Evolutionary conservation across 2,797 vertebrate genomes (phyloP), one percentile per base, ranked within the genome.

Genomic region (Taenioides sp.): DNA sequence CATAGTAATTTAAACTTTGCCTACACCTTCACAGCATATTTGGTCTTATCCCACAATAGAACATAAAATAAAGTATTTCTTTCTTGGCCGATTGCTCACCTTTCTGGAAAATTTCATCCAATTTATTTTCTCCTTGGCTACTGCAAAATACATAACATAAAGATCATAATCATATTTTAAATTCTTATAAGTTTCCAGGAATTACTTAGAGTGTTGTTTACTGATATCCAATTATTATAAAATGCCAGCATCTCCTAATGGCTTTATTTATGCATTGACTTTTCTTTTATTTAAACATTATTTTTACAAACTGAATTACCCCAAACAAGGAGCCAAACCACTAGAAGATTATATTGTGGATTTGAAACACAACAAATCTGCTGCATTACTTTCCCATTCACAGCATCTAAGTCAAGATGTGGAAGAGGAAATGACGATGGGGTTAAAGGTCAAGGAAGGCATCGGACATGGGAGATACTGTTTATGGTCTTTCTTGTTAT

Each of bases 391-490:
- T 83, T 78, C 77, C 76, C 67, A 91, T 81, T 88, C 87, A 85
- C 69, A 85, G 80, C 62, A 69, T 76, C 72, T 85, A 83, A 88
- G 50, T 86, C 79, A 86, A 87, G 64, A 64, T 50, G 67, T 18
- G 71, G 70, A 75, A 81, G 67, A 69, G 76, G 77, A 88, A 84
- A 50, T 37, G 73, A 77, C 69, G 65, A 49, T 0, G 4, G 40
- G 80, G 75, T 80, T 72, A 85, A 70, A 86, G 76, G 77, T 60
- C 79, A 84, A 60, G 78, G 77, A 85, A 62, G 64, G 70, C 84
- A 74, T 63, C 70, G 73, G 85, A 86, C 83, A 69, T 49, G 23
- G 80, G 80, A 79, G 69, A 63, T 67, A 74, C 72, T 61, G 69
- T 27, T 4, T 74, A 67, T 25, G 16, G 6, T 50, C 37, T 72